Evolutionary conservation across 2,888 invertebrate genomes (phyloP).

Genomic region (Trypoxylon attenuatum): DNA sequence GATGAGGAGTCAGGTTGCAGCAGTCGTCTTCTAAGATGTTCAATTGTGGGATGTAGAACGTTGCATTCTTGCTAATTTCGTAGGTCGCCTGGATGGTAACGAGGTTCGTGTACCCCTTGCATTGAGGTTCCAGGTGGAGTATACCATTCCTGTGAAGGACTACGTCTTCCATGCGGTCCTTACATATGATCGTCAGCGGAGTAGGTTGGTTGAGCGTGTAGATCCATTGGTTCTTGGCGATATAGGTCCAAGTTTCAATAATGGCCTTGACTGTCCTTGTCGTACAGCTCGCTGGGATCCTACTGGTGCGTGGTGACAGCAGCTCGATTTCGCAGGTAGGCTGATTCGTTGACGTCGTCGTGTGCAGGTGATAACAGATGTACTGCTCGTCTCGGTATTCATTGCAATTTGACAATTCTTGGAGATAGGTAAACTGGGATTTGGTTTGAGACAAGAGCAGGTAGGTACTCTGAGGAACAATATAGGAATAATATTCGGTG

Average conservation of each 20-base stretch:
- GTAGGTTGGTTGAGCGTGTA: not conserved
- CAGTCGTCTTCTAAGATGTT: constrained; percentile 7
- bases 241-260: constrained; percentile 6
- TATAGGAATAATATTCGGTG: constrained; percentile 3
- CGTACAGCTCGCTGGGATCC: not conserved
- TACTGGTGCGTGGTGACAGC: constrained; percentile 2
- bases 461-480: constrained; percentile 7
- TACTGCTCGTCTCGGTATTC: constrained; percentile 17
- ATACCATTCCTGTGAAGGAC: not conserved
- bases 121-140: constrained; percentile 3
- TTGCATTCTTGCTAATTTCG: constrained; percentile 2
- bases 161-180: not conserved
- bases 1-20: not conserved
- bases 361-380: constrained; percentile 6
- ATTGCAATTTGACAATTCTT: constrained; percentile 6
- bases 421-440: constrained; percentile 9
- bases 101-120: not conserved
- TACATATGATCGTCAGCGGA: not conserved
- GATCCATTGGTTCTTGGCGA: constrained; percentile 10
- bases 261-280: constrained; percentile 7
- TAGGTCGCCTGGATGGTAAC: constrained; percentile 1
- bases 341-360: not conserved
- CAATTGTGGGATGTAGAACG: not conserved
- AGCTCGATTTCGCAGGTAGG: too few relatives aligned
- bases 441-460: constrained; percentile 7